These are phyloP conservation scores for Herminia tarsipennalis DNA, from an alignment of 2,888 invertebrate species.

Conservation along the genomic window DNA sequence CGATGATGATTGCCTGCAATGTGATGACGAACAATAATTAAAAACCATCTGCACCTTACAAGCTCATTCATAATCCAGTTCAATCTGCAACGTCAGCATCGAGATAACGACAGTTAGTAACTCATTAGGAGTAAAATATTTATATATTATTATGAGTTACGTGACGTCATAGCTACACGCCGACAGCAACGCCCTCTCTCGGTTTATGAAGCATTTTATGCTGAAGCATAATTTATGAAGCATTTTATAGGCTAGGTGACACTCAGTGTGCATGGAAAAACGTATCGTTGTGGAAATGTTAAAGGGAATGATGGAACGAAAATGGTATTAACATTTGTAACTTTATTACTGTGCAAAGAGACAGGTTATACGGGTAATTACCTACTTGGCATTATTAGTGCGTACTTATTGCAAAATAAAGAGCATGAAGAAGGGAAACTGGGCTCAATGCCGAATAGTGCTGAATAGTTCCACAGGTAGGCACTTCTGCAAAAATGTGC, in stretches of 20 bases:
- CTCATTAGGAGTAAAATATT: conserved; percentile 24
- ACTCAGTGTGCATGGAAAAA: not conserved
- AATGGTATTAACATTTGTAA: too few relatives aligned
- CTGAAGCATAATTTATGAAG: conserved; percentile 23
- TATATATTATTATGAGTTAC: conserved; percentile 29
- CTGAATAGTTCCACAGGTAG: too few relatives aligned
- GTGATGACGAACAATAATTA: not conserved
- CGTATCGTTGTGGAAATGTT: conserved; percentile 9
- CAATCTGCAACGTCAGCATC: not conserved
- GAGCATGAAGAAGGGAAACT: too few relatives aligned
- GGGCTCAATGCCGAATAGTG: too few relatives aligned
- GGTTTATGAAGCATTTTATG: too few relatives aligned
- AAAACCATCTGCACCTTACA: not conserved
- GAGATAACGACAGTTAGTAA: conserved; percentile 2
- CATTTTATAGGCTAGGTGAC: conserved; percentile 9
- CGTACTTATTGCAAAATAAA: too few relatives aligned
- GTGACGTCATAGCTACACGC: conserved; percentile 20
- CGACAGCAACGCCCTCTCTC: conserved; percentile 8
- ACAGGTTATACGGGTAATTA: too few relatives aligned
- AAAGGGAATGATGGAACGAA: too few relatives aligned
- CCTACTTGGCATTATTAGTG: too few relatives aligned
- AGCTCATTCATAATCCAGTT: not conserved
- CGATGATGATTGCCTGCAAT: not conserved
- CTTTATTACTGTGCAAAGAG: too few relatives aligned
- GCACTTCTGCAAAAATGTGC: too few relatives aligned